Conservation (phyloP, 2,113 vertebrate genomes). For the Hystrix cristata region DNA sequence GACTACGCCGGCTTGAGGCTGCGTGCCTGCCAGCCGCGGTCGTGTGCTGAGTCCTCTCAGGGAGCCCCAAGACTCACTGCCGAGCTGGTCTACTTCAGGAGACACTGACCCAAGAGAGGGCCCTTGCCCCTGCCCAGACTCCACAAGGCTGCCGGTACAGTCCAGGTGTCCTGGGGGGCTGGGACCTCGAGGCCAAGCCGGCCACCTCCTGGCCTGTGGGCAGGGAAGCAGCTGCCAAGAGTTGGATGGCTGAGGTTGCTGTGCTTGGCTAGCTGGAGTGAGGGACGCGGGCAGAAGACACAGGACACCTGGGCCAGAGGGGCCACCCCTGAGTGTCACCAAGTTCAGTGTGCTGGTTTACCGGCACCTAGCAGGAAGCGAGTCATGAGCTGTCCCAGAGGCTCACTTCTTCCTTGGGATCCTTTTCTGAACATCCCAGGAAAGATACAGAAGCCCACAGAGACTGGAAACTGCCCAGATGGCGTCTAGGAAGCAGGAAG, state of each 20-base stretch:
- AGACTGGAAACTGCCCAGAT: no score
- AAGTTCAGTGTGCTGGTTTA: no score
- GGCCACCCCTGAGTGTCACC: no score
- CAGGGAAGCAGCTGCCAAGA: neutral
- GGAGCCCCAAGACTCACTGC: neutral
- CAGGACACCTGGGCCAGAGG: accelerated
- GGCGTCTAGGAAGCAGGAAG: no score
- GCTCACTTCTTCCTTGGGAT: no score
- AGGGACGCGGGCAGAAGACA: neutral
- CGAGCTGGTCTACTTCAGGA: neutral
- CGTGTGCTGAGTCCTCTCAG: neutral
- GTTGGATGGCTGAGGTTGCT: accelerated
- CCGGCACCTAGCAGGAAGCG: no score
- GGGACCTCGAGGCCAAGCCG: neutral
- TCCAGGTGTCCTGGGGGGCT: neutral
- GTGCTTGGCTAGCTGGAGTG: accelerated
- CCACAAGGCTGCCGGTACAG: neutral
- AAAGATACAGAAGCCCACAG: no score
- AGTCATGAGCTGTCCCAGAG: no score
- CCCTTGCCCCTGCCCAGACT: neutral
- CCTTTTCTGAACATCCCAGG: no score
- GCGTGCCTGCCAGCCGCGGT: neutral
- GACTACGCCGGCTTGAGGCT: neutral
- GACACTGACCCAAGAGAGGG: neutral
- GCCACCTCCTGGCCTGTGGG: neutral